Evolutionary conservation across 2,888 invertebrate genomes (phyloP).

Genomic region (Teleiodes luculella): DNA sequence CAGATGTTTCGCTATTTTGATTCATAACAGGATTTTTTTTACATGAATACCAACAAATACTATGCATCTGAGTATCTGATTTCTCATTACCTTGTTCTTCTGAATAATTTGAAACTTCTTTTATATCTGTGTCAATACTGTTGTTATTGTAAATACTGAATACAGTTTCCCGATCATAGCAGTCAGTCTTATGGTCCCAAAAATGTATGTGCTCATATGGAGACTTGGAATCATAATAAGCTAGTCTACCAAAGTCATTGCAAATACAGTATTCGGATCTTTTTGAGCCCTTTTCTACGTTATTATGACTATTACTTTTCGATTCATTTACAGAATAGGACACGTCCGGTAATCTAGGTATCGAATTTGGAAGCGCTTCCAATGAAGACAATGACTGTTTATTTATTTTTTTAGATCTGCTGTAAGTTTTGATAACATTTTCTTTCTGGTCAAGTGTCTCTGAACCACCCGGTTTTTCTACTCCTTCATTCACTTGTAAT

Average conservation of each 20-base stretch:
- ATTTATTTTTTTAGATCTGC: slow-evolving; percentile 28
- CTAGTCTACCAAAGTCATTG: slow-evolving; percentile 55
- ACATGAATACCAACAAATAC: slow-evolving; percentile 29
- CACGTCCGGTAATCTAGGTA: background rate
- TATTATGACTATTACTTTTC: background rate
- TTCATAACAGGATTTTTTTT: background rate
- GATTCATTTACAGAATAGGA: background rate
- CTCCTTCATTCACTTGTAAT: slow-evolving; percentile 53
- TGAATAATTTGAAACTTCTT: background rate
- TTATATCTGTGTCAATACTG: background rate
- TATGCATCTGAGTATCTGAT: slow-evolving; percentile 15
- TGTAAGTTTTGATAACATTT: slow-evolving; percentile 43
- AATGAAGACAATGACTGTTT: background rate
- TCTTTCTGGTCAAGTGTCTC: slow-evolving; percentile 8
- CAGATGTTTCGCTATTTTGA: background rate
- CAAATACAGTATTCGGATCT: slow-evolving; percentile 49
- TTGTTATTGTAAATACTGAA: slow-evolving; percentile 45
- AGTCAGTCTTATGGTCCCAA: slow-evolving; percentile 32
- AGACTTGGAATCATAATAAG: slow-evolving; percentile 37
- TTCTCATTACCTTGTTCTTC: background rate
- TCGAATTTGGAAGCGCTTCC: background rate
- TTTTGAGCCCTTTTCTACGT: slow-evolving; percentile 18
- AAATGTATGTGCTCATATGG: slow-evolving; percentile 61
- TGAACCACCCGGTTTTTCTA: slow-evolving; percentile 61
- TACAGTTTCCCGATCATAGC: slow-evolving; percentile 38